phyloP scores from a whole-genome alignment of 2,888 invertebrate species.

The Cylindroiulus punctatus region DNA sequence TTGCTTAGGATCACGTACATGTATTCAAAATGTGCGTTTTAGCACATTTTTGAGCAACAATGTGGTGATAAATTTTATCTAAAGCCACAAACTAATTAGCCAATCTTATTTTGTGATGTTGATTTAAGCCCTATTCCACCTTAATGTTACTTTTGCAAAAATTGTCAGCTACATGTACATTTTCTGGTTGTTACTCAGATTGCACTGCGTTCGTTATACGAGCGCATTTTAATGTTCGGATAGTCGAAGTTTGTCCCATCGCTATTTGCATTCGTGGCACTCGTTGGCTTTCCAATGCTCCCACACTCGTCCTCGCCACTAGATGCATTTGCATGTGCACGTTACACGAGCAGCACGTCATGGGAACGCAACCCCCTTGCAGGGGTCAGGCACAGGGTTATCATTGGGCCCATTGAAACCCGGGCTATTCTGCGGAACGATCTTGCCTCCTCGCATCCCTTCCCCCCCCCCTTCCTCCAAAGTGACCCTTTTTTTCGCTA shows the following conservation, averaged over 20 bases:
- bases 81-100: too few relatives aligned
- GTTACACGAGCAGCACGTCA: conserved; percentile 5
- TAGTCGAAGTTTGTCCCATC: neutral
- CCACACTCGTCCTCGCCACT: conserved; percentile 22
- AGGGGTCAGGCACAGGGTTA: neutral
- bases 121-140: too few relatives aligned
- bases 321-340: conserved; percentile 33
- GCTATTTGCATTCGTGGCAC: conserved; percentile 30
- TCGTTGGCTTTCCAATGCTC: conserved; percentile 34
- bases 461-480: neutral
- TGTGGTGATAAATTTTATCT: too few relatives aligned
- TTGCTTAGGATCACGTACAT: too few relatives aligned
- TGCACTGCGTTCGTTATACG: neutral
- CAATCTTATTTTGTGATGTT: too few relatives aligned
- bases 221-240: neutral
- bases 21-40: too few relatives aligned
- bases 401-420: neutral
- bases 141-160: too few relatives aligned
- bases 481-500: neutral
- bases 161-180: too few relatives aligned
- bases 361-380: conserved; percentile 33
- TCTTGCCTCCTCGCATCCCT: neutral
- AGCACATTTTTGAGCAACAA: too few relatives aligned
- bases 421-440: neutral
- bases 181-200: too few relatives aligned